Conservation (phyloP, 92 coral and sea anemone genomes). For the Phenganax stokvisi region DNA sequence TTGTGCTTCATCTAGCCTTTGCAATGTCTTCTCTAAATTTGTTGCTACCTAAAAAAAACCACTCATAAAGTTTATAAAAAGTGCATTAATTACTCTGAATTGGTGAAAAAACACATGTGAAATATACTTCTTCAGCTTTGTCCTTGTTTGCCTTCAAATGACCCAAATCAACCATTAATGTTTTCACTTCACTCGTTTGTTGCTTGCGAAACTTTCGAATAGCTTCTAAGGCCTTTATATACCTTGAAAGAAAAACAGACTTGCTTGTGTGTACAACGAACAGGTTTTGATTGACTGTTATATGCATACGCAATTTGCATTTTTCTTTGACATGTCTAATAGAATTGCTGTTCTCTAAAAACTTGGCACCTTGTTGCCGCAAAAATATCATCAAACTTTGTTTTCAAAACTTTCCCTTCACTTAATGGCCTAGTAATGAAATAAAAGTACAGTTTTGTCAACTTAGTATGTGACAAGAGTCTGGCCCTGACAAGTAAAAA, state of each 20-base stretch:
- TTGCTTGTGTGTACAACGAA: not conserved
- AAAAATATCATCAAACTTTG: slow-evolving; percentile 97
- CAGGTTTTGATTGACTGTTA: too few relatives aligned
- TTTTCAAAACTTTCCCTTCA: slow-evolving; percentile 85
- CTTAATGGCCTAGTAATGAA: slow-evolving; percentile 73
- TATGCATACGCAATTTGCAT: too few relatives aligned
- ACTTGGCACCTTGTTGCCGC: slow-evolving; percentile 79
- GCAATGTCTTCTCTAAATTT: slow-evolving; percentile 59
- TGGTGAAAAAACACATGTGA: not conserved
- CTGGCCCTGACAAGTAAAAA: too few relatives aligned
- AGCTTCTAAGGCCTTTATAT: slow-evolving; percentile 90
- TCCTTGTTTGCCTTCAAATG: slow-evolving; percentile 78
- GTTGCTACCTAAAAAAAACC: slow-evolving; percentile 52
- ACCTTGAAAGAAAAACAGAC: slow-evolving; percentile 45
- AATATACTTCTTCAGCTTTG: slow-evolving; percentile 70
- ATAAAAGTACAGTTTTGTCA: not conserved
- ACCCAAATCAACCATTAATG: slow-evolving; percentile 58
- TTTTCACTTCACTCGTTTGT: slow-evolving; percentile 57
- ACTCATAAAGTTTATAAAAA: not conserved
- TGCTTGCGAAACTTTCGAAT: slow-evolving; percentile 74
- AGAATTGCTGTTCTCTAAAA: not conserved
- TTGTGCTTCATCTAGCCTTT: slow-evolving; percentile 66
- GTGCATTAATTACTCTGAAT: not conserved
- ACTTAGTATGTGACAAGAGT: not conserved
- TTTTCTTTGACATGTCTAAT: not conserved